A percentile compares a stretch with the other conserved stretches of the same genome.
These are phyloP conservation scores for Tetragonula clypearis DNA, from an alignment of 1,140 invertebrate genomes.

Conservation along the genomic window DNA sequence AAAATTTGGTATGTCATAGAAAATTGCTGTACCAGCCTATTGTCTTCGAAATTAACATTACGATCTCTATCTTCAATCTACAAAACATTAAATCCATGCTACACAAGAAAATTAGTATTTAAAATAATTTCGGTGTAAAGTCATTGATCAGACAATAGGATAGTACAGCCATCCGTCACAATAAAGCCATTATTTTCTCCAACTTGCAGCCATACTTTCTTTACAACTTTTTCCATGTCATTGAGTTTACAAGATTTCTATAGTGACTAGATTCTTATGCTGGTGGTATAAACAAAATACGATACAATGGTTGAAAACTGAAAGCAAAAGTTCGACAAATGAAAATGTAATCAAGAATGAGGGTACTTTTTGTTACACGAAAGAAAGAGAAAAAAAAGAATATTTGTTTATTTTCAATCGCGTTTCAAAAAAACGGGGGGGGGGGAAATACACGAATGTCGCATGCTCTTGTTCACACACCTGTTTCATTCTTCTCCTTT, in stretches of 20 bases:
- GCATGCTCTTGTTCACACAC: background rate
- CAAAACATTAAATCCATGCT: background rate
- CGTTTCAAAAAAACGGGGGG: background rate
- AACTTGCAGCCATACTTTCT: background rate
- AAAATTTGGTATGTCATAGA: background rate
- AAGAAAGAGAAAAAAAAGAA: background rate
- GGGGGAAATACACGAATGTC: background rate
- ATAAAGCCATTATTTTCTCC: background rate
- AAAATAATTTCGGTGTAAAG: slow-evolving; percentile 7
- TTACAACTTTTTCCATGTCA: slow-evolving; percentile 39
- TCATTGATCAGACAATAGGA: slow-evolving; percentile 7
- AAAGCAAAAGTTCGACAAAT: background rate
- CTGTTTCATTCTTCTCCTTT: background rate
- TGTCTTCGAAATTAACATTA: slow-evolving; percentile 8
- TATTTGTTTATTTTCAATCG: slow-evolving; percentile 6
- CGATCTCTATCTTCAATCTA: background rate
- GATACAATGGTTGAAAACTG: slow-evolving; percentile 3
- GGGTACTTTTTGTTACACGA: background rate
- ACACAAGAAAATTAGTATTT: background rate
- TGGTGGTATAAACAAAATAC: slow-evolving; percentile 61
- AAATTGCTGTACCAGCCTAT: slow-evolving; percentile 12
- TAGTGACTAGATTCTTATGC: slow-evolving; percentile 77
- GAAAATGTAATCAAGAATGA: slow-evolving; percentile 16
- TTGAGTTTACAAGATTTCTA: slow-evolving; percentile 62
- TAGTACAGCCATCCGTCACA: slow-evolving; percentile 3